A percentile compares a stretch with the other conserved stretches of the same genome.
phyloP scores from a whole-genome alignment of 2,888 invertebrate genomes.

The Cotesia congregata region DNA sequence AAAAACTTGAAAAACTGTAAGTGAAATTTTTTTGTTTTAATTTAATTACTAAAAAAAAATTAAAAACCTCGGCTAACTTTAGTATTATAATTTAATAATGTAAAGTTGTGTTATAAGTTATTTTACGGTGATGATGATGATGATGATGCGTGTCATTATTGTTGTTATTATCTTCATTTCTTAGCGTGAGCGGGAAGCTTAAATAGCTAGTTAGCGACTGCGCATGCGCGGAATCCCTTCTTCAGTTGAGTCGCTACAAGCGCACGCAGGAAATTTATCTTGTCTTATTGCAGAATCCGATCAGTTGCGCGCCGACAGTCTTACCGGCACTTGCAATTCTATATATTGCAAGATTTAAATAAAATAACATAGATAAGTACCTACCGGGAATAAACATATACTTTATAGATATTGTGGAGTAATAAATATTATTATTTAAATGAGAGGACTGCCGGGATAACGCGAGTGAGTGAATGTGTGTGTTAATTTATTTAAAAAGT shows the following conservation, averaged over 20 bases:
- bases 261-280: constrained; percentile 6
- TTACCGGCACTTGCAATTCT: constrained; percentile 41
- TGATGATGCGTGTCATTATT: not conserved
- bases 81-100: not conserved
- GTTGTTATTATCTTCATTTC: not conserved
- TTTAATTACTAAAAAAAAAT: no score
- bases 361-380: not conserved
- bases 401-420: no score
- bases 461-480: no score
- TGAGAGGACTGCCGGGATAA: no score
- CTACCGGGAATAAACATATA: no score
- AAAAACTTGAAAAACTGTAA: no score
- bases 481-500: no score
- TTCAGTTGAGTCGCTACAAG: not conserved
- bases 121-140: not conserved
- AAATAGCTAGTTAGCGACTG: not conserved
- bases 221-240: not conserved
- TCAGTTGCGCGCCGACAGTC: constrained; percentile 53
- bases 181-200: not conserved
- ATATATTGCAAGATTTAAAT: constrained; percentile 30
- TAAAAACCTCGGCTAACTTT: no score
- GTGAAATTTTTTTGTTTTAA: no score
- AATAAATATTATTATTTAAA: no score
- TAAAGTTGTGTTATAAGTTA: not conserved
- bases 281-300: constrained; percentile 22